Evolutionary conservation across 2,888 invertebrate species (phyloP), one percentile per base, ranked within the genome.

Genomic region (Machimus rusticus): DNA sequence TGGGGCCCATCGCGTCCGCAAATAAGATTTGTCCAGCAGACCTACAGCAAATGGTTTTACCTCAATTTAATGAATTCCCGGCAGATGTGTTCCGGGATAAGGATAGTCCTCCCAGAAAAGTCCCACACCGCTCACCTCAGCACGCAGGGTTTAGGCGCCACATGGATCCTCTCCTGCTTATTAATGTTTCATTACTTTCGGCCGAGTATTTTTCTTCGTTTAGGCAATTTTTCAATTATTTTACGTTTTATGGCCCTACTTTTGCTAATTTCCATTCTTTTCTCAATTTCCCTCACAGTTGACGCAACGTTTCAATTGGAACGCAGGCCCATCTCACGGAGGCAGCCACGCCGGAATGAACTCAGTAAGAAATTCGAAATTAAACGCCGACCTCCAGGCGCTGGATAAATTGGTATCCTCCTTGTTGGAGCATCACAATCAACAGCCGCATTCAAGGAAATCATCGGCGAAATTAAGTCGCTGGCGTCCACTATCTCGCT

Each of bases 351-450:
- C 91, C 85, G 91, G 91, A 34, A 90, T 91, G 89, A 91, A 91
- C 46, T 91, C 91, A 1, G 91, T 89, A 88, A 91, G 90, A 89
- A 93, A 90, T 86, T 92, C 94, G 0, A 94, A 93, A 89, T 90
- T 93, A 9, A 94, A 94, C 88, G 91, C 91, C 55, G 95, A 96
- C 89, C 94, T 95, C 51, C 95, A 94, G 39, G 94, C 94, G 1
- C 91, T 95, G 79, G 96, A 96, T 90, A 94, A 95, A 90, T 92
- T 95, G 28, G 93, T 96, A 14, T 94, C 94, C 34, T 94, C 94
- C 43, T 91, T 96, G 19, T 91, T 96, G 23, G 94, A 94, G 46
- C 92, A 94, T 12, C 93, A 93, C 87, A 86, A 87, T 85, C 74
- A 76, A 23, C 88, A 81, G 57, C 28, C 87, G 5, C 77, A 55